Evolutionary conservation across 2,888 invertebrate genomes (phyloP), one percentile per base, ranked within the genome.

Genomic region (Mythimna ferrago): DNA sequence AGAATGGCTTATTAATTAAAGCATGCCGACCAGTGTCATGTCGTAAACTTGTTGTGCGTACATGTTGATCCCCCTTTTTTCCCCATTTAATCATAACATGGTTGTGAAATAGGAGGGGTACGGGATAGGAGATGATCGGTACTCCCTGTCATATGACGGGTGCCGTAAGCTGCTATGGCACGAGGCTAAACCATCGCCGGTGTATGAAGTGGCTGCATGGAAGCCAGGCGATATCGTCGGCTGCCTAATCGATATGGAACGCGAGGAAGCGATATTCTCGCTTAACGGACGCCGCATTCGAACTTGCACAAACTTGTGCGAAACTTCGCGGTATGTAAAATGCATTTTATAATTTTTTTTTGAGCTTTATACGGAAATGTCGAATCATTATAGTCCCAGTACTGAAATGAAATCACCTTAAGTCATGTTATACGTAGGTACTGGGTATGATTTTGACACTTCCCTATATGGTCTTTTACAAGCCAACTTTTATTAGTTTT

Each of bases 111-210:
- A 98, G 98, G 99, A 99, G 92, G 99, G 99, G 0, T 99, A 98
- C 94, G 99, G 99, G n/a, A 99, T 99, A 75, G 99, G 99, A 9
- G 99, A 99, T 90, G 99, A 99, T 90, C 97, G 98, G 80, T 98
- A 97, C 94, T 99, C 99, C 0, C 95, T 99, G 77, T 98, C 99
- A 0, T 99, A 99, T 92, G 99, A 99, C 93, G 99, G 99, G 1
- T 99, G 99, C 92, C 97, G 99, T 58, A 97, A 98, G 91, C 94
- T 99, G 73, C 97, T 99, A 78, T 99, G 99, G 99, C 98, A 98
- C 93, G 98, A 98, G 90, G 99, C 99, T 0, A 97, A 97, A 84
- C 90, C 95, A 0, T 97, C 98, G 71, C 96, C 97, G 70, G 96
- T 97, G 11, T 94, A 95, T 35, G 92, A 93, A 58, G 91, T 97